These are phyloP conservation scores for Polypedilum vanderplanki DNA, from an alignment of 1,140 invertebrate species.

Conservation along the genomic window DNA sequence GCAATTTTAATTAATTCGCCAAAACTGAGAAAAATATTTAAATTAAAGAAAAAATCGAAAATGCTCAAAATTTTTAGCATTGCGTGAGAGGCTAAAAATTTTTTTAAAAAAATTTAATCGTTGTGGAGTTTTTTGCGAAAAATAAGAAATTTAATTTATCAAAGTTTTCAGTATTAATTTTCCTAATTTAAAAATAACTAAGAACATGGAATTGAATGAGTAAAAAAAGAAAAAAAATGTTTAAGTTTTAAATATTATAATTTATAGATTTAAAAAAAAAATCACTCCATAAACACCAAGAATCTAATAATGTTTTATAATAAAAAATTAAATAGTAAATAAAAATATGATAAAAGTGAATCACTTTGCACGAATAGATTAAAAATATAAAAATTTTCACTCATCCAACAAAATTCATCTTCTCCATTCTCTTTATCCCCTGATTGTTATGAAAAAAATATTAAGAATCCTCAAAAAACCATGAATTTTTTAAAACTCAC, in stretches of 20 bases:
- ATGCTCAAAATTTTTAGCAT: conserved; percentile 18
- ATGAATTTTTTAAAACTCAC: no score
- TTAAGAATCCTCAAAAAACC: no score
- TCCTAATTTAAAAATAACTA: no score
- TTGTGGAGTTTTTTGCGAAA: background rate
- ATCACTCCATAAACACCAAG: conserved; percentile 17
- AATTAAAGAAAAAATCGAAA: background rate
- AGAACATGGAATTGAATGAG: no score
- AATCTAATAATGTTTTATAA: conserved; percentile 7
- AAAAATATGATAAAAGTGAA: background rate
- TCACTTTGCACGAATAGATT: conserved; percentile 16
- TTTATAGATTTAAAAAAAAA: background rate
- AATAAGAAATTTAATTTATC: no score
- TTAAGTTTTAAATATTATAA: no score
- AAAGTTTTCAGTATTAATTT: no score
- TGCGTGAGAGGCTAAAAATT: background rate
- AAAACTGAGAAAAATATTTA: background rate
- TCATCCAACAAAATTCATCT: no score
- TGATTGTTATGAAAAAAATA: no score
- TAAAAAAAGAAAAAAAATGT: no score
- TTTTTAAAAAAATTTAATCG: background rate
- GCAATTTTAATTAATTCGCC: background rate
- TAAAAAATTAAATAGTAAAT: conserved; percentile 6
- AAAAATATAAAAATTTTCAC: background rate
- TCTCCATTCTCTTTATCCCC: no score